phyloP scores from a whole-genome alignment of 2,888 invertebrate genomes.

The Itoplectis maculator region DNA sequence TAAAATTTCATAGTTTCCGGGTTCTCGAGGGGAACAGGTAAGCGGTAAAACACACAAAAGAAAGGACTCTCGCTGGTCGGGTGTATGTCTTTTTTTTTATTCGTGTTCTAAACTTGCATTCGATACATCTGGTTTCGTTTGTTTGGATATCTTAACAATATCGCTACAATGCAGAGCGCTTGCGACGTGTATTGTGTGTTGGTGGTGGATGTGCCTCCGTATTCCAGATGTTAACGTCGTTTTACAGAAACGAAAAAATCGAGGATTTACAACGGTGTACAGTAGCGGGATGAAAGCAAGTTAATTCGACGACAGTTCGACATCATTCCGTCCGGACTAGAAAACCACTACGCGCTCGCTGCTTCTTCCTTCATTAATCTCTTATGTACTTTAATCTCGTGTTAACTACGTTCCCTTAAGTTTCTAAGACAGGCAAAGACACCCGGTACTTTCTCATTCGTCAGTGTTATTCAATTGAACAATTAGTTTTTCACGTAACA shows the following conservation, averaged over 20 bases:
- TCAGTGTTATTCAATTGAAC: constrained; percentile 37
- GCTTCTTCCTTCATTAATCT: constrained; percentile 3
- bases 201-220: constrained; percentile 3
- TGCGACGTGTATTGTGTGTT: background rate
- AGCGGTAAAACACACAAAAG: background rate
- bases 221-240: constrained; percentile 16
- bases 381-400: constrained; percentile 31
- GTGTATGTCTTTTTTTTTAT: constrained; percentile 79
- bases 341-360: constrained; percentile 31
- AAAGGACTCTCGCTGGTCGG: constrained; percentile 17
- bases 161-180: constrained; percentile 19
- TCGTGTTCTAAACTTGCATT: constrained; percentile 78
- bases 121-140: constrained; percentile 76
- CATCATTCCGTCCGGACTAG: constrained; percentile 39
- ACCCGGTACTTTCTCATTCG: constrained; percentile 42
- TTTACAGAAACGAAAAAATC: constrained; percentile 39
- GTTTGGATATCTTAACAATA: constrained; percentile 18
- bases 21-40: background rate
- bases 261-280: constrained; percentile 29
- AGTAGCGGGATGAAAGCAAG: constrained; percentile 20
- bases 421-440: constrained; percentile 41
- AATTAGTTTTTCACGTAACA: constrained; percentile 54
- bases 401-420: constrained; percentile 32
- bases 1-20: background rate
- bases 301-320: constrained; percentile 26